Percentiles rank a stretch among this genome's conserved stretches.
Evolutionary conservation across 1,140 invertebrate species (phyloP).

Genomic region (Tyrophagus putrescentiae): DNA sequence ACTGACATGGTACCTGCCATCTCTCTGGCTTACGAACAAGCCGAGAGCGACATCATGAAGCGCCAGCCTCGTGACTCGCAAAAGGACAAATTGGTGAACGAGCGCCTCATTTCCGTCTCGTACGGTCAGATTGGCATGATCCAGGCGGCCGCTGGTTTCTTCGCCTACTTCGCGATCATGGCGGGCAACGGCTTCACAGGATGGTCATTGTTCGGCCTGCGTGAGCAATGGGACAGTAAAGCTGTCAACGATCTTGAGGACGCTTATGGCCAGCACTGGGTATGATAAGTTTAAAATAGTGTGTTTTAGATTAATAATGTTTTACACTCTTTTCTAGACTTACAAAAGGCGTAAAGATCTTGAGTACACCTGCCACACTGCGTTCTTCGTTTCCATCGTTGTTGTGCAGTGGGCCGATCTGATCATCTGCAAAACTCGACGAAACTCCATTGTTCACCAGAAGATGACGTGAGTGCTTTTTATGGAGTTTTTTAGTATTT

Average conservation of each 20-base stretch:
- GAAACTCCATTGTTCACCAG: slow-evolving; percentile 47
- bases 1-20: slow-evolving; percentile 84
- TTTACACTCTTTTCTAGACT: slow-evolving; percentile 8
- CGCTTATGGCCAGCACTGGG: slow-evolving; percentile 98
- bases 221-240: slow-evolving; percentile 88
- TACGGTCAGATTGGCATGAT: slow-evolving; percentile 99
- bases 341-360: slow-evolving; percentile 31
- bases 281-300: slow-evolving; percentile 36
- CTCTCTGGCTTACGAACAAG: slow-evolving; percentile 50
- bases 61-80: slow-evolving; percentile 46
- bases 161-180: slow-evolving; percentile 97
- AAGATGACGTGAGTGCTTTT: slow-evolving; percentile 43
- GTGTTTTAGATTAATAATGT: neutral
- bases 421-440: slow-evolving; percentile 50
- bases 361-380: slow-evolving; percentile 51
- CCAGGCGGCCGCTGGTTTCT: slow-evolving; percentile 96
- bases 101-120: slow-evolving; percentile 49
- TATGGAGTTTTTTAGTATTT: neutral
- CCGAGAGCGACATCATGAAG: slow-evolving; percentile 55
- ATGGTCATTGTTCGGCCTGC: slow-evolving; percentile 63
- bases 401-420: slow-evolving; percentile 54
- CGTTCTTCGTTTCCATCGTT: slow-evolving; percentile 51
- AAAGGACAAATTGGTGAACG: slow-evolving; percentile 48
- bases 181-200: slow-evolving; percentile 94
- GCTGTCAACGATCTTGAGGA: slow-evolving; percentile 89